Percentiles rank a stretch among this genome's conserved stretches.
These are phyloP conservation scores for Thaumetopoea pityocampa DNA, from an alignment of 1,140 invertebrate species.

Conservation along the genomic window DNA sequence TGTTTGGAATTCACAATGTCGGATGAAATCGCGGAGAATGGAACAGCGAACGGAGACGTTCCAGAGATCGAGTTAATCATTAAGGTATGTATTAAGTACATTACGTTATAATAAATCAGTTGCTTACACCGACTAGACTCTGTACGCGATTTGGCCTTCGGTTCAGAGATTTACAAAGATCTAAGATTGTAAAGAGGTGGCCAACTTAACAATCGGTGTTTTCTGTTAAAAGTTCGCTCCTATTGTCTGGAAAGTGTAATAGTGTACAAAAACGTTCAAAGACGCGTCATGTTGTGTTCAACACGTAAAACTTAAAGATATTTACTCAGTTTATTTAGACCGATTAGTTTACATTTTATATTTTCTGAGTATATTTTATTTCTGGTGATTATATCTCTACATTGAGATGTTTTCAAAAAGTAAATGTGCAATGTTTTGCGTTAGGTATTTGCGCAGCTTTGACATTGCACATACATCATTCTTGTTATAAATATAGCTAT, in stretches of 20 bases:
- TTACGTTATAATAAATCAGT: constrained; percentile 46
- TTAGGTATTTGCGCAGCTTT: too few relatives aligned
- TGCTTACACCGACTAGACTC: constrained; percentile 40
- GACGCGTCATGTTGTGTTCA: too few relatives aligned
- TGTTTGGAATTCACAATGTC: constrained; percentile 67
- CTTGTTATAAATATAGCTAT: too few relatives aligned
- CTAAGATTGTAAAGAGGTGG: constrained; percentile 51
- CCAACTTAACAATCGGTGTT: constrained; percentile 24
- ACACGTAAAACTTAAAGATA: too few relatives aligned
- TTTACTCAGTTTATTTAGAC: too few relatives aligned
- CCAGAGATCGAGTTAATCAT: constrained; percentile 89
- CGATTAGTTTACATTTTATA: too few relatives aligned
- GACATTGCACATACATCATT: too few relatives aligned
- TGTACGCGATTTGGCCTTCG: constrained; percentile 44
- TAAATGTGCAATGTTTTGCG: too few relatives aligned
- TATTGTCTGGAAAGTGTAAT: background rate
- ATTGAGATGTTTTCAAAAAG: too few relatives aligned
- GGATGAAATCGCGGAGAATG: constrained; percentile 77
- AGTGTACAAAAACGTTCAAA: background rate
- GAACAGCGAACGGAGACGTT: constrained; percentile 81
- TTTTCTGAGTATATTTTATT: too few relatives aligned
- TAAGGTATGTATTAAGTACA: constrained; percentile 77
- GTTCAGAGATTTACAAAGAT: constrained; percentile 32
- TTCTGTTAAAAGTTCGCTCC: constrained; percentile 9
- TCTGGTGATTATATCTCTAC: too few relatives aligned